Conservation (phyloP, 2,113 vertebrate species). For the Psammodynastes pulverulentus region DNA sequence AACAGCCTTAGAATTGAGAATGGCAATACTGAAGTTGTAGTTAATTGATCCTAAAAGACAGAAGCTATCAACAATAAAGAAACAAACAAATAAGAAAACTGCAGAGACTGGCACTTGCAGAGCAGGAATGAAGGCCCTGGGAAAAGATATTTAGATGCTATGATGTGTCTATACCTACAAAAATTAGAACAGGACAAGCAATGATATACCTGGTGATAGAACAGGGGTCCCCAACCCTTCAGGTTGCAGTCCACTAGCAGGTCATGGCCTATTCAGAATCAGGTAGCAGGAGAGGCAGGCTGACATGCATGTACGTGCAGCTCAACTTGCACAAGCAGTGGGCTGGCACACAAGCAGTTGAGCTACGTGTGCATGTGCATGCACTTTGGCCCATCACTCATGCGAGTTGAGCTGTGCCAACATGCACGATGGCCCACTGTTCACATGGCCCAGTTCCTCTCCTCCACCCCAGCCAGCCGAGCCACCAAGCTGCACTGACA, state of each 20-base stretch:
- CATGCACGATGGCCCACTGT: accelerated
- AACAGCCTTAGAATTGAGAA: not conserved
- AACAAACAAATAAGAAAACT: not conserved
- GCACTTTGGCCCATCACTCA: too few species aligned
- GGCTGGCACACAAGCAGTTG: too few species aligned
- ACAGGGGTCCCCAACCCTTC: too few species aligned
- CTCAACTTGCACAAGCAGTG: too few species aligned
- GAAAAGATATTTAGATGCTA: not conserved
- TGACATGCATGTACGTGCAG: too few species aligned
- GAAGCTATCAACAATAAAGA: not conserved
- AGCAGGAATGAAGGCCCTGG: not conserved
- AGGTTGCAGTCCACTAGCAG: too few species aligned
- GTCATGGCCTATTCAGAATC: too few species aligned
- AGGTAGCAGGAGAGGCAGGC: too few species aligned
- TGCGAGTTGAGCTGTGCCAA: too few species aligned
- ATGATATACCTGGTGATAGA: not conserved
- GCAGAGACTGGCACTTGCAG: not conserved
- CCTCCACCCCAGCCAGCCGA: too few species aligned
- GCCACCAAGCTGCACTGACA: not conserved
- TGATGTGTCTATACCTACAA: not conserved
- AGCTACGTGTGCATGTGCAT: too few species aligned
- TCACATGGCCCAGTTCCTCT: too few species aligned
- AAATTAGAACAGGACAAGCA: not conserved
- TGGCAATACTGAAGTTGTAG: not conserved
- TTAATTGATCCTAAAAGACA: not conserved